These are phyloP conservation scores for Pontoporia blainvillei DNA, from an alignment of 2,113 vertebrate genomes.

Conservation along the genomic window DNA sequence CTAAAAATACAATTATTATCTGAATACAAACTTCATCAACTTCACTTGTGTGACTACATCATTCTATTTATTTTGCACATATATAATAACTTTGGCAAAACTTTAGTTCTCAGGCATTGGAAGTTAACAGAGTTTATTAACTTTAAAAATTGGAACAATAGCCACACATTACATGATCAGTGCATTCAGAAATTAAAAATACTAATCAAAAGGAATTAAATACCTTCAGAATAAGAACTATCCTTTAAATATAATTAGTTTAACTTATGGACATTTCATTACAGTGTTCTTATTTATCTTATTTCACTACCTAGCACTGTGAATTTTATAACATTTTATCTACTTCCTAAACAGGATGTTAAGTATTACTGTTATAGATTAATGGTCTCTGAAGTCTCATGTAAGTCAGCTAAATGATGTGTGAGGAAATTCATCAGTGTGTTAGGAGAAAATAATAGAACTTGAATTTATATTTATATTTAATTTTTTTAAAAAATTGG, in stretches of 20 bases:
- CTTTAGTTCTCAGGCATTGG: background rate
- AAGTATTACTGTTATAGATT: background rate
- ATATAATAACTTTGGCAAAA: background rate
- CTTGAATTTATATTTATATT: background rate
- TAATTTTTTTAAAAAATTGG: background rate
- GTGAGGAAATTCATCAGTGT: background rate
- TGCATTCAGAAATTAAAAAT: background rate
- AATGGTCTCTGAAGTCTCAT: background rate
- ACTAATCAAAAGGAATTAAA: background rate
- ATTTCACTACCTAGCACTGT: background rate
- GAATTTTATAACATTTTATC: background rate
- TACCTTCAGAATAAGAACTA: background rate
- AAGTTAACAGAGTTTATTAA: background rate
- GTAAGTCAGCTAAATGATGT: background rate
- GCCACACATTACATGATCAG: background rate
- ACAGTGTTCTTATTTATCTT: background rate
- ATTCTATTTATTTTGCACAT: background rate
- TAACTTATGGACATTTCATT: background rate
- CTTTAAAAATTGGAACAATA: background rate
- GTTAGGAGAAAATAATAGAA: background rate
- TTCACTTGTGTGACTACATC: background rate
- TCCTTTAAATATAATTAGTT: background rate
- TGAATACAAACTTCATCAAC: background rate
- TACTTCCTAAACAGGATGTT: background rate
- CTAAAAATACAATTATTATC: background rate